A percentile compares a stretch with the other conserved stretches of the same genome.
Evolutionary conservation across 2,888 invertebrate species (phyloP).

Genomic region (Nysson spinosus): DNA sequence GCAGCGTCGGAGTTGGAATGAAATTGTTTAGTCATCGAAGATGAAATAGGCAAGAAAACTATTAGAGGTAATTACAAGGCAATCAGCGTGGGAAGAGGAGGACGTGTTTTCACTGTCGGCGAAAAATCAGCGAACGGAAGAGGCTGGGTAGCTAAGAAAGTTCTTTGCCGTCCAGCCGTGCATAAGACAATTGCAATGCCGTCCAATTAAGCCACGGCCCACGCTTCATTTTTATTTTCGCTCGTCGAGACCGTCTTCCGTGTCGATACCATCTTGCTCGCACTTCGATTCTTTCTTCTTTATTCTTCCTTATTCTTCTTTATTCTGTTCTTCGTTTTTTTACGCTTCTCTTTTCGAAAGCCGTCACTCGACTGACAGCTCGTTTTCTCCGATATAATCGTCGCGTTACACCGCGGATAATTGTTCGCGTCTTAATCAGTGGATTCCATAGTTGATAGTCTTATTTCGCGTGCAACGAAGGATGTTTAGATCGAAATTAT

Average conservation of each 20-base stretch:
- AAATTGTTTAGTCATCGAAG: background rate
- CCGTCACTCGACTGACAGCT: too few relatives aligned
- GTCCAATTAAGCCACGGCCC: slow-evolving; percentile 61
- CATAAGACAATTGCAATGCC: slow-evolving; percentile 54
- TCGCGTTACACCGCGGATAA: too few relatives aligned
- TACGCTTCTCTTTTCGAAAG: too few relatives aligned
- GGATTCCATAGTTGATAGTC: too few relatives aligned
- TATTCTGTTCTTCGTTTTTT: too few relatives aligned
- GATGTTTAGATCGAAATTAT: too few relatives aligned
- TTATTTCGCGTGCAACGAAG: too few relatives aligned
- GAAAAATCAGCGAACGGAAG: slow-evolving; percentile 58
- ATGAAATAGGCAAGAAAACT: slow-evolving; percentile 3
- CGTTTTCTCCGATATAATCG: too few relatives aligned
- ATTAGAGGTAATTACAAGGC: slow-evolving; percentile 22
- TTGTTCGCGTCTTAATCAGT: too few relatives aligned
- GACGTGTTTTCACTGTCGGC: slow-evolving; percentile 43
- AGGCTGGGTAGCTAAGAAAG: slow-evolving; percentile 59
- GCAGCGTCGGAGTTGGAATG: too few relatives aligned
- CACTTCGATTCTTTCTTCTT: slow-evolving; percentile 20
- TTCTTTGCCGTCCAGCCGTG: slow-evolving; percentile 37
- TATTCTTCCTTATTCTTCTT: too few relatives aligned
- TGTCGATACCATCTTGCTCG: slow-evolving; percentile 48
- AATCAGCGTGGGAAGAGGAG: slow-evolving; percentile 49
- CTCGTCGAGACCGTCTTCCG: slow-evolving; percentile 45
- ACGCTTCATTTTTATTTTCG: slow-evolving; percentile 52